phyloP scores from a whole-genome alignment of 2,797 vertebrate species.

The Rhinogobio ventralis region DNA sequence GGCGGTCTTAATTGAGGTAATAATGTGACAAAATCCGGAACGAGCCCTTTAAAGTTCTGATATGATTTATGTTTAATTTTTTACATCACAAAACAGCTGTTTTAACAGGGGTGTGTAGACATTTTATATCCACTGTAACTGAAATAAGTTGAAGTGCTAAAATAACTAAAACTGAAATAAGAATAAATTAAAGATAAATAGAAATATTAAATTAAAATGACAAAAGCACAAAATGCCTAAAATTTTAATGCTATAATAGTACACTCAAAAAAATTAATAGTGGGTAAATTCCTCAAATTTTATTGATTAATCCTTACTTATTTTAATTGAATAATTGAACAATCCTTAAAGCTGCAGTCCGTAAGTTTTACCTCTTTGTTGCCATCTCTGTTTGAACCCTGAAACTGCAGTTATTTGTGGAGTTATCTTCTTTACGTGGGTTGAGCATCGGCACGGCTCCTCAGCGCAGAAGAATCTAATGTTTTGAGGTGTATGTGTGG shows the following conservation, averaged over 20 bases:
- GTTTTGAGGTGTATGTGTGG: too few relatives aligned
- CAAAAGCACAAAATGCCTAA: neutral
- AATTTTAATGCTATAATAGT: neutral
- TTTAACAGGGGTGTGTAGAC: neutral
- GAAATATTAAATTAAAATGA: neutral
- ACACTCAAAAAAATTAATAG: too few relatives aligned
- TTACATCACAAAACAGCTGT: neutral
- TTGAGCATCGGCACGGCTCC: too few relatives aligned
- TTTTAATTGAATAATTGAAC: too few relatives aligned
- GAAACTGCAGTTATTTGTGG: too few relatives aligned
- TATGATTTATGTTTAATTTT: neutral
- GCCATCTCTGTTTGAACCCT: too few relatives aligned
- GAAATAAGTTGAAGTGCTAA: neutral
- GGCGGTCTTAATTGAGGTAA: neutral
- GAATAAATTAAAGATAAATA: neutral
- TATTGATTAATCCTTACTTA: too few relatives aligned
- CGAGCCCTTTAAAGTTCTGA: neutral
- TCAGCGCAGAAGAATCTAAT: too few relatives aligned
- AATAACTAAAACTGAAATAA: neutral
- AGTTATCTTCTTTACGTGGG: too few relatives aligned
- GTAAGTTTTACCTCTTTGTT: too few relatives aligned
- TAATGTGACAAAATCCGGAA: neutral
- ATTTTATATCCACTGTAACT: neutral
- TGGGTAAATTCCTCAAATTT: too few relatives aligned
- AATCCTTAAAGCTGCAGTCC: too few relatives aligned